Conservation (phyloP, 2,797 vertebrate genomes). For the Onychomys arenicola region DNA sequence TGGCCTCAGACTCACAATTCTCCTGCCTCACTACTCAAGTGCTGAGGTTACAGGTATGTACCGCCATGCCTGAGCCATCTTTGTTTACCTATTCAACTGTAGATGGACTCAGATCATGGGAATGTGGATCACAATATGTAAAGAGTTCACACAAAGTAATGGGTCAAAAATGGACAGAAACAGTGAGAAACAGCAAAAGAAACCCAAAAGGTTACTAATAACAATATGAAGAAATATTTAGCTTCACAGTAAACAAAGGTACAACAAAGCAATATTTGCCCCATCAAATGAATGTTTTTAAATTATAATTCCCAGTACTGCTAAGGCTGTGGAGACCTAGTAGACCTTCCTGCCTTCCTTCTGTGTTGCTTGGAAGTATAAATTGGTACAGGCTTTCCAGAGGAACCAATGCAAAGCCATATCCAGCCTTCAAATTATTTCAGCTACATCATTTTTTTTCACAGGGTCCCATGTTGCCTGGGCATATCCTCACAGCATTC, state of each 20-base stretch:
- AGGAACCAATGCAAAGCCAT: conserved; percentile 63
- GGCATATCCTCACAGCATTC: conserved; percentile 71
- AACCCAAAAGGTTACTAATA: conserved; percentile 39
- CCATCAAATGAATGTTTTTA: conserved; percentile 65
- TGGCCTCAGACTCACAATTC: not conserved
- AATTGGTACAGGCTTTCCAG: conserved; percentile 68
- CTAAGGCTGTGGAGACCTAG: conserved; percentile 13
- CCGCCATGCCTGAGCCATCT: not conserved
- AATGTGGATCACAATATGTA: not conserved
- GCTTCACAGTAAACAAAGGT: conserved; percentile 52
- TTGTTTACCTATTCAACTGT: not conserved
- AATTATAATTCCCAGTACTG: conserved; percentile 62
- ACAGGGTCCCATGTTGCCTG: conserved; percentile 71
- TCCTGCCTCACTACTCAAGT: not conserved
- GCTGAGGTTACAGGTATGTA: not conserved
- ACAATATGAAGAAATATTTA: not conserved
- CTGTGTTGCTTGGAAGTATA: not conserved
- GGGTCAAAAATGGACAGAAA: not conserved
- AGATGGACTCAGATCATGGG: not conserved
- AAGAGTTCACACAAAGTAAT: conserved; percentile 40
- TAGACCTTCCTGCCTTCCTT: not conserved
- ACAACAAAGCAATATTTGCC: conserved; percentile 47
- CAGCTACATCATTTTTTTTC: conserved; percentile 62
- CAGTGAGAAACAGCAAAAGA: not conserved
- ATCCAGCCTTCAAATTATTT: conserved; percentile 75